phyloP scores from a whole-genome alignment of 2,888 invertebrate species.

The Physocephala rufipes region DNA sequence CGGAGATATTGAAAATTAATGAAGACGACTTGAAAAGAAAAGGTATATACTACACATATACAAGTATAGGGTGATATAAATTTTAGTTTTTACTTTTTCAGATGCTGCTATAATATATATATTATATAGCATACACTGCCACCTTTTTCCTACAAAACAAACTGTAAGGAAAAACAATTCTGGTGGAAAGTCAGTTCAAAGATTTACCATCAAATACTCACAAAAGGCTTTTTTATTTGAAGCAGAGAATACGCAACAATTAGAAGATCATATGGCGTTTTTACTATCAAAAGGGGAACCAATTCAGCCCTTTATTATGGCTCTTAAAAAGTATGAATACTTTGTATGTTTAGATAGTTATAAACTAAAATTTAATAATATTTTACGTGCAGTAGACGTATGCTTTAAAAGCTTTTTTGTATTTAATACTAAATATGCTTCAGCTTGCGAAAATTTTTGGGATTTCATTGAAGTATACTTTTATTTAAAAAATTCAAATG shows the following conservation, averaged over 20 bases:
- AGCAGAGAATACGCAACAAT: neutral
- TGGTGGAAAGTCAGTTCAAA: slow-evolving; percentile 4
- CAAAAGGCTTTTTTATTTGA: slow-evolving; percentile 7
- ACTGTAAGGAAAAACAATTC: neutral
- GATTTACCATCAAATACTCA: slow-evolving; percentile 8
- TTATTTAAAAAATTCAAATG: slow-evolving; percentile 12
- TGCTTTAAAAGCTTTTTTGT: slow-evolving; percentile 22
- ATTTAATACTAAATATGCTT: slow-evolving; percentile 28
- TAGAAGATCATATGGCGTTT: slow-evolving; percentile 12
- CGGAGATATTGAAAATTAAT: neutral
- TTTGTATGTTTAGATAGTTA: slow-evolving; percentile 8
- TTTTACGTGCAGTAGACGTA: slow-evolving; percentile 2
- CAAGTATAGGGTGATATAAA: no score
- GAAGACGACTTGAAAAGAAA: neutral
- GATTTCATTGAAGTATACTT: slow-evolving; percentile 26
- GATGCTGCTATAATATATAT: neutral
- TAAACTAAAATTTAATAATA: slow-evolving; percentile 8
- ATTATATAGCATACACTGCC: slow-evolving; percentile 4
- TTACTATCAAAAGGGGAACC: slow-evolving; percentile 10
- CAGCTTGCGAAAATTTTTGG: slow-evolving; percentile 30
- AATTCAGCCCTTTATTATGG: slow-evolving; percentile 2
- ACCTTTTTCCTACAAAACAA: slow-evolving; percentile 5
- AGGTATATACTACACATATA: neutral
- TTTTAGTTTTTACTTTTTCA: slow-evolving; percentile 3
- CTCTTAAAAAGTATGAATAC: neutral